These are phyloP conservation scores for Tamias sibiricus DNA, from an alignment of 2,113 vertebrate species.

Conservation along the genomic window DNA sequence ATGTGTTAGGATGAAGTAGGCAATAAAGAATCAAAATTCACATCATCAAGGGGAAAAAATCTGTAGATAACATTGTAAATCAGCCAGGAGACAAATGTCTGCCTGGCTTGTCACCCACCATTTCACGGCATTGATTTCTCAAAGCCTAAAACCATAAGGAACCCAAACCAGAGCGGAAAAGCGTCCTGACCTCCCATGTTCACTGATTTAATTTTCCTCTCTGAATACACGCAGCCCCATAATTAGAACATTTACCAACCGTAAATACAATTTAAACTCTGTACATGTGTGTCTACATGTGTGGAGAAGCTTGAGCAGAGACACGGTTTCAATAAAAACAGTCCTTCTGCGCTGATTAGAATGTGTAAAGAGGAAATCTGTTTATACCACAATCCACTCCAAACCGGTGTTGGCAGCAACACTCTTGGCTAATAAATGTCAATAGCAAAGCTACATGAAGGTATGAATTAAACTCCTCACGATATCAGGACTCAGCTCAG, in stretches of 20 bases:
- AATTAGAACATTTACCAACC: slow-evolving; percentile 81
- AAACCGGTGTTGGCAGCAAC: slow-evolving; percentile 86
- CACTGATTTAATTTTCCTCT: slow-evolving; percentile 85
- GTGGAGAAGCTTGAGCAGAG: slow-evolving; percentile 83
- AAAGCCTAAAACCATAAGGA: slow-evolving; percentile 72
- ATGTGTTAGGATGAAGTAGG: slow-evolving; percentile 69
- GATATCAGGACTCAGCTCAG: slow-evolving; percentile 64
- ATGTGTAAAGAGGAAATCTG: slow-evolving; percentile 90
- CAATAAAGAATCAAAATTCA: slow-evolving; percentile 80
- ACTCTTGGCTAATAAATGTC: slow-evolving; percentile 87
- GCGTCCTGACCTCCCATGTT: slow-evolving; percentile 84
- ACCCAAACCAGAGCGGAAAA: slow-evolving; percentile 74
- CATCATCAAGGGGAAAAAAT: slow-evolving; percentile 79
- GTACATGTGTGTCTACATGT: slow-evolving; percentile 83
- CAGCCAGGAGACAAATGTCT: slow-evolving; percentile 84
- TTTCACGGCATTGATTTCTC: slow-evolving; percentile 79
- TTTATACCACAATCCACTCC: slow-evolving; percentile 87
- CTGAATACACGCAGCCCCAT: slow-evolving; percentile 83
- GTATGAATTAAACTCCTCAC: slow-evolving; percentile 79
- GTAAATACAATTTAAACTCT: slow-evolving; percentile 86
- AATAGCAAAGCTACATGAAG: slow-evolving; percentile 82
- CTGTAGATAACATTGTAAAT: slow-evolving; percentile 85
- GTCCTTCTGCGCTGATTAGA: slow-evolving; percentile 87
- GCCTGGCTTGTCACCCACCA: slow-evolving; percentile 84
- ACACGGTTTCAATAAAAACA: slow-evolving; percentile 90